Evolutionary conservation across 2,888 invertebrate genomes (phyloP).

Genomic region (Dryomyza anilis): DNA sequence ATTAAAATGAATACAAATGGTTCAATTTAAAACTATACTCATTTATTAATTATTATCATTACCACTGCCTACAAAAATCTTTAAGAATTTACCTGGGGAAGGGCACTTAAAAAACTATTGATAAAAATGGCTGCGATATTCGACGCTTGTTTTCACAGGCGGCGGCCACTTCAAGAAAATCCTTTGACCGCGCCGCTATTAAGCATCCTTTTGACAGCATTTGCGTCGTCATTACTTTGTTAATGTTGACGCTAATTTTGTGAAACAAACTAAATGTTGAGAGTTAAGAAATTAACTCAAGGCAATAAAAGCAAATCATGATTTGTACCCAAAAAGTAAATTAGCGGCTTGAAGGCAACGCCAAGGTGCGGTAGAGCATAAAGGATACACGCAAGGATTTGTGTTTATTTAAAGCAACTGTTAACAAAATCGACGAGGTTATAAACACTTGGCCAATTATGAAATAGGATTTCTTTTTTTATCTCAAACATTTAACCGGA

Average conservation of each 20-base stretch:
- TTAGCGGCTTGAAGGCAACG: neutral
- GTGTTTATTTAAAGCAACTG: neutral
- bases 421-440: neutral
- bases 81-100: neutral
- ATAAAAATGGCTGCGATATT: constrained; percentile 13
- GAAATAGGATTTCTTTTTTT: neutral
- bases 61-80: too few relatives aligned
- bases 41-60: too few relatives aligned
- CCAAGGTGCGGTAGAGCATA: neutral
- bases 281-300: neutral
- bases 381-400: neutral
- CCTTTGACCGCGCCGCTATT: neutral
- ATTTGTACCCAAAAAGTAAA: neutral
- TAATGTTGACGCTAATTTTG: constrained; percentile 14
- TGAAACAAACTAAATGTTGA: constrained; percentile 1
- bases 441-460: neutral
- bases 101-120: constrained; percentile 9
- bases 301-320: constrained; percentile 3
- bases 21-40: too few relatives aligned
- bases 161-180: neutral
- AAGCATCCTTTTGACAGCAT: neutral
- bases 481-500: neutral
- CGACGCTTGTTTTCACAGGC: constrained; percentile 22
- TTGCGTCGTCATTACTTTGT: constrained; percentile 7
- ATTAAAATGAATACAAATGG: too few relatives aligned